Evolutionary conservation across 2,113 vertebrate genomes (phyloP), one percentile per base, ranked within the genome.

Genomic region (Cathartes aura): DNA sequence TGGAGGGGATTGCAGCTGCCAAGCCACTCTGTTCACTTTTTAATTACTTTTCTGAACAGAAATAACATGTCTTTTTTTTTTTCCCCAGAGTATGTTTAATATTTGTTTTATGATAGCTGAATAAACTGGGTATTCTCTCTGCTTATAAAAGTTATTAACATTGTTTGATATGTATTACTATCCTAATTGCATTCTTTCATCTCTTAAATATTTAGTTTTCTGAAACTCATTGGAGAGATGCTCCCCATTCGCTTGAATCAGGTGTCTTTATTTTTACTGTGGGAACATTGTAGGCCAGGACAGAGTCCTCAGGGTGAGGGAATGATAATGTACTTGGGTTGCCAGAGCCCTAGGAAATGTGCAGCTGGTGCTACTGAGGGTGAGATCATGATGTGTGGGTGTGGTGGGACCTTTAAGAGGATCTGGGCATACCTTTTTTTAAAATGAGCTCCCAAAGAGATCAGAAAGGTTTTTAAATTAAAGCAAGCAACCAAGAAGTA

Each of bases 81-180:
- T 96, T 38, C 38, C 81, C 91, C 91, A 87, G 74, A 88, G 73
- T 90, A 55, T 47, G 48, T 43, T 93, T 97, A 96, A 97, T 97
- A 96, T 97, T 97, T 96, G 84, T 95, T 96, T 96, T 97, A 93
- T 73, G 84, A 72, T 95, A 85, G 87, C 87, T 95, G 91, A 93
- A 96, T 96, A 96, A 96, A 91, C 91, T 59, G 79, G 32, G 70
- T 94, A 92, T 95, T 95, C 91, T 96, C 87, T 76, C 79, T 91
- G 94, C 96, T 94, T 93, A 83, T 89, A 89, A 96, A 93, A 66
- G 84, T 91, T 95, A 96, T 95, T 97, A 95, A 89, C 58, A 82
- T 94, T 95, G 94, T 97, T 97, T 97, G 97, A 93, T 82, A 66
- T 83, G 85, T 90, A 94, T 97, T 96, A 80, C 87, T 96, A 80